phyloP scores from a whole-genome alignment of 1,140 invertebrate species.

The Bombus confusus region DNA sequence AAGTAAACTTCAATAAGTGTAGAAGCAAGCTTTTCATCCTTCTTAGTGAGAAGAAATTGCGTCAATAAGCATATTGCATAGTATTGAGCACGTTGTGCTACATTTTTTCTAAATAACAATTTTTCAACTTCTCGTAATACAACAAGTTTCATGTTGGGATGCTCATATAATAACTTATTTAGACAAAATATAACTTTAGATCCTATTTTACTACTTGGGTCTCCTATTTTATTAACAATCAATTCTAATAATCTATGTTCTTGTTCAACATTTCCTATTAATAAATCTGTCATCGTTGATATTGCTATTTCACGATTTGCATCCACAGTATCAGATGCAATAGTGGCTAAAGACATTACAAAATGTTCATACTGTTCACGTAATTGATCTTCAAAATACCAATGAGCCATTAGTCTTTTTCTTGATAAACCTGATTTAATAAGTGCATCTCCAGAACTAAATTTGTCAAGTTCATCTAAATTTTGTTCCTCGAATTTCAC shows the following conservation, averaged over 20 bases:
- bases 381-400: conserved; percentile 93
- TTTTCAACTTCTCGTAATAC: conserved; percentile 95
- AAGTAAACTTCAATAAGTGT: conserved; percentile 96
- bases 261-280: conserved; percentile 93
- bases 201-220: conserved; percentile 93
- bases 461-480: conserved; percentile 81
- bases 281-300: conserved; percentile 89
- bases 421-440: conserved; percentile 76
- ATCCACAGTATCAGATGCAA: conserved; percentile 88
- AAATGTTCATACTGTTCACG: conserved; percentile 90
- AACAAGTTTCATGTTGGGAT: conserved; percentile 96
- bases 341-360: conserved; percentile 85
- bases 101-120: conserved; percentile 93
- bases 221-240: conserved; percentile 97
- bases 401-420: conserved; percentile 84
- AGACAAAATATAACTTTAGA: conserved; percentile 94
- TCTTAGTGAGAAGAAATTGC: conserved; percentile 88
- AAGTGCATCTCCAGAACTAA: conserved; percentile 81
- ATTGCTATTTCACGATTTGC: conserved; percentile 92
- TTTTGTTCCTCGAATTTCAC: conserved; percentile 88
- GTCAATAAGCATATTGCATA: conserved; percentile 96
- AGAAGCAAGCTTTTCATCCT: conserved; percentile 90
- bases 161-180: conserved; percentile 91
- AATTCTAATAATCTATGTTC: conserved; percentile 92
- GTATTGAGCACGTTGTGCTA: conserved; percentile 93